These are phyloP conservation scores for Dimorphilus gyrociliatus DNA, from an alignment of 2,888 invertebrate species.

Conservation along the genomic window DNA sequence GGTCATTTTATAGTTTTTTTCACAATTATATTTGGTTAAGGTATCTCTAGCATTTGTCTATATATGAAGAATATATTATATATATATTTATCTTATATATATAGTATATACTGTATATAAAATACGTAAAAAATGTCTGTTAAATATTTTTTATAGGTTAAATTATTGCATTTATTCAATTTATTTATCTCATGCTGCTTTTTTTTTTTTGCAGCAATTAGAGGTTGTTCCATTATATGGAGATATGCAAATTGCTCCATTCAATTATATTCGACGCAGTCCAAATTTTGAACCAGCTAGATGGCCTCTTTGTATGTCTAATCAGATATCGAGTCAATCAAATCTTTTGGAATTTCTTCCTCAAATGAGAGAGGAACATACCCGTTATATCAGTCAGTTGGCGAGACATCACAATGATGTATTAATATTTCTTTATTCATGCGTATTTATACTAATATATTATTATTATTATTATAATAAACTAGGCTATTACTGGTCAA, in stretches of 20 bases:
- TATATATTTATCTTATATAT: too few species aligned
- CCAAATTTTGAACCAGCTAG: constrained; percentile 28
- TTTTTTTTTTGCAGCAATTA: constrained; percentile 17
- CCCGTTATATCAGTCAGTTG: constrained; percentile 85
- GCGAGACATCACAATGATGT: constrained; percentile 64
- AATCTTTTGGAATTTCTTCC: constrained; percentile 72
- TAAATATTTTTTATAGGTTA: too few species aligned
- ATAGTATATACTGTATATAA: too few species aligned
- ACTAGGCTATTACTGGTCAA: constrained; percentile 69
- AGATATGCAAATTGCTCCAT: constrained; percentile 98
- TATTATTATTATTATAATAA: too few species aligned
- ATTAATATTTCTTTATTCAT: constrained; percentile 2
- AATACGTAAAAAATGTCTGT: not conserved
- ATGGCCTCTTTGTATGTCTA: constrained; percentile 42
- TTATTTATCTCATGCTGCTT: constrained; percentile 1
- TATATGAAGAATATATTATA: too few species aligned
- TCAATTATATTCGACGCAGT: constrained; percentile 75
- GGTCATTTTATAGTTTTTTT: not conserved
- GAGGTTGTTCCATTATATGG: constrained; percentile 55
- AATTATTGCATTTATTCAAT: not conserved
- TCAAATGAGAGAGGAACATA: constrained; percentile 85
- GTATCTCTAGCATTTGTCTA: too few species aligned
- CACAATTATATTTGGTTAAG: not conserved
- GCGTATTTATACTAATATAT: not conserved
- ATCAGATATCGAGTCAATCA: constrained; percentile 61